Percentiles rank a stretch among this genome's conserved stretches.
phyloP scores from a whole-genome alignment of 2,113 vertebrate species.

The Oenanthe melanoleuca region DNA sequence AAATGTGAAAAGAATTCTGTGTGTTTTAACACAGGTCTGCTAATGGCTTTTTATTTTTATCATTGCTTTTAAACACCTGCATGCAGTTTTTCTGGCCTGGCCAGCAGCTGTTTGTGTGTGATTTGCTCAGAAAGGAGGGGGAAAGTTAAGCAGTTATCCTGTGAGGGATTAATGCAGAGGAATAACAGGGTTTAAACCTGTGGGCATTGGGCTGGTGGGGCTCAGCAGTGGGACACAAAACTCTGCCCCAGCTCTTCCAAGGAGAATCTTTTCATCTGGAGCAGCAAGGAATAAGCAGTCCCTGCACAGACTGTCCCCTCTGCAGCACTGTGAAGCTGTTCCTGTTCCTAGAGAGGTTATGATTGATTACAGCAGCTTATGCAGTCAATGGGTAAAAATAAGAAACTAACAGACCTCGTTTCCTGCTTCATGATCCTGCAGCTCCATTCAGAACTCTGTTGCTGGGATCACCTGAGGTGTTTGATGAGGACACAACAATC shows the following conservation, averaged over 20 bases:
- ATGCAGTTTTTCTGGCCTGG: background rate
- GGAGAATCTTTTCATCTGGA: background rate
- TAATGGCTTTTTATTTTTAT: background rate
- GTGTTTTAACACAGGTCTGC: background rate
- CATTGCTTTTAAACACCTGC: background rate
- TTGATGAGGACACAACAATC: accelerated
- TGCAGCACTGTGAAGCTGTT: background rate
- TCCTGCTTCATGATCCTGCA: background rate
- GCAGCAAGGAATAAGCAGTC: background rate
- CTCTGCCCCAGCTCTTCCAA: background rate
- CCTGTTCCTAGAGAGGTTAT: background rate
- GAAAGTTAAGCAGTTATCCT: background rate
- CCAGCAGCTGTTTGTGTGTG: background rate
- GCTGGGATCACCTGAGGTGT: background rate
- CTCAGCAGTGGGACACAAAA: background rate
- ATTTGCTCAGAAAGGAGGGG: background rate
- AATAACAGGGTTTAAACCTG: background rate
- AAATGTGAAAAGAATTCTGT: background rate
- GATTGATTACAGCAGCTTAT: background rate
- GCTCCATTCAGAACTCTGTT: background rate
- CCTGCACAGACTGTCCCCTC: background rate
- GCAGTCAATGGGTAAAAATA: background rate
- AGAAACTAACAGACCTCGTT: background rate
- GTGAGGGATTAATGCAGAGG: background rate
- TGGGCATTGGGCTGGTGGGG: background rate